Base-by-base conservation (phyloP, 37 sponge, comb jelly and placozoan species). In the Aphrocallistes beatrix region DNA sequence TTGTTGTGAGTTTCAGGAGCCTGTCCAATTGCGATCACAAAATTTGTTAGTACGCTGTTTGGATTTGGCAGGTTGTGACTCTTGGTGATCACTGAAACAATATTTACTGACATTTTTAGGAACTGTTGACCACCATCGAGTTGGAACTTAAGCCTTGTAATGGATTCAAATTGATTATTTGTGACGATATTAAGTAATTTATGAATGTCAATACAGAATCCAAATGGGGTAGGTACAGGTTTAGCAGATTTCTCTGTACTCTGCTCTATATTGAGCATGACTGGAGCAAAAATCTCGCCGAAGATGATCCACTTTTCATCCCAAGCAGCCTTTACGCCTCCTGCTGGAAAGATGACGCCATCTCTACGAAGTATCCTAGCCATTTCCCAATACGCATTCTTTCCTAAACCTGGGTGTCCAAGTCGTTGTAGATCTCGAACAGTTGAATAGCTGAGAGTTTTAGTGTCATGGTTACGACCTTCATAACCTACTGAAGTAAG, bases 101-200 rank as follows among this genome's bases (percentile, higher is more conserved):
- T 60, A 60, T 28, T 60, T 28, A 60, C 75, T 6, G 25, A 60
- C 75, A 60, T 60, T 28, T 60, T 60, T 60, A 60, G 75, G 25
- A 60, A 60, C 75, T 60, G 75, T 60, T 60, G 75, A 60, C 75
- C 32, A 60, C 75, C 75, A 60, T 60, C 75, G 75, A 60, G 75
- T 60, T 60, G 75, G 75, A 60, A 60, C n/a, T 60, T 60, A 19
- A 60, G 75, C 75, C 75, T 60, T 60, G 75, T 60, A 60, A 60
- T 60, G 32, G 34, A 19, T 3, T 60, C 75, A 60, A 6, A 19
- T 60, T 60, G 75, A 60, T 28, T 60, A 60, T 60, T 60, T 60
- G 75, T 60, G 75, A 60, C 21, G 34, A 60, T 60, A 19, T 28
- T 60, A 60, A 60, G 75, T 60, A 60, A 13, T 60, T 13, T 60